Evolutionary conservation across 35 echinoderm and acorn worm genomes (phyloP), one percentile per base, ranked within the genome.

Genomic region (Ophioderma brevispina): DNA sequence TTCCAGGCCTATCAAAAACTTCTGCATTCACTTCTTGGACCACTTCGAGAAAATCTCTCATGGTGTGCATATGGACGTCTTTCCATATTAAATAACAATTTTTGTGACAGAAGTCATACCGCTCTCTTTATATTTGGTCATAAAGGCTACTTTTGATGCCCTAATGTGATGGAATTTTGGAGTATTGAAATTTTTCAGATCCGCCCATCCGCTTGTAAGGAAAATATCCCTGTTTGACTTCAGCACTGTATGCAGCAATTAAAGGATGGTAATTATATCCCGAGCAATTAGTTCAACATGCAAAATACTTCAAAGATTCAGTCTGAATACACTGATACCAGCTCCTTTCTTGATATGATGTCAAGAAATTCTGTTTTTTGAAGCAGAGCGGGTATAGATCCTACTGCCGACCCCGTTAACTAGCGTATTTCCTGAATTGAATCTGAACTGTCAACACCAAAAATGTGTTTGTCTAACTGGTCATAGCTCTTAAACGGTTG

Each of bases 31-130:
- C 86, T 38, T 37, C n/a, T 34, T 87, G 42, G 38, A 87, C 84
- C 86, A 87, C 32, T 31, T 23, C 14, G n/a, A 89, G 87, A 64
- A 89, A 89, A 75, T 89, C 87, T 38, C 55, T 0, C 78, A 89
- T 81, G 36, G 78, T 89, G 25, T 25, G 32, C 87, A 89, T 89
- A 31, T 70, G 37, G 18, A 56, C 55, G 0, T 81, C 78, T 35
- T 82, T 75, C 87, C 78, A 89, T 11, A 81, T 78, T 38, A n/a
- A n/a, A n/a, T n/a, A n/a, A n/a, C n/a, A n/a, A n/a, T n/a, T n/a
- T n/a, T 81, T 17, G 17, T 81, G 46, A 89, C 87, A 89, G 78
- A 80, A 77, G 28, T 36, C 19, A 35, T 78, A 88, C n/a, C 79
- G 39, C 17, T 33, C 41, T 17, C 31, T 25, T 21, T 78, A 78